Evolutionary conservation across 2,113 vertebrate species (phyloP).

Genomic region (Pseudopipra pipra): DNA sequence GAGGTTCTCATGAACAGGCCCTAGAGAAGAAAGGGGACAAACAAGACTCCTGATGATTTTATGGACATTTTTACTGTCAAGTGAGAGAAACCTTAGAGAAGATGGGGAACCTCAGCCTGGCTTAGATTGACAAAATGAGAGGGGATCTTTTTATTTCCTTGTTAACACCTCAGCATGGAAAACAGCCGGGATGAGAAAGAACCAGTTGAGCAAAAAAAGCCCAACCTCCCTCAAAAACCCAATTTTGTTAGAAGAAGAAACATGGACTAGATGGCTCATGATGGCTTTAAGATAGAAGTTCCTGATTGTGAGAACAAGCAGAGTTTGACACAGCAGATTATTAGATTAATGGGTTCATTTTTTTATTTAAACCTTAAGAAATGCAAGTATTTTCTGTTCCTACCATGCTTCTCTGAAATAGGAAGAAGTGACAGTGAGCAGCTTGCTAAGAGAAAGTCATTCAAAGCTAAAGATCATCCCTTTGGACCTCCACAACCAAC

Average conservation of each 20-base stretch:
- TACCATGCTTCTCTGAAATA: not conserved
- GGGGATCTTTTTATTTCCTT: not conserved
- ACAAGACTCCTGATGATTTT: not conserved
- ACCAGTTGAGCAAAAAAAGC: not conserved
- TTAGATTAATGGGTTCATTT: not conserved
- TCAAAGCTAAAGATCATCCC: not conserved
- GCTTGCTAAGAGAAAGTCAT: not conserved
- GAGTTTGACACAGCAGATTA: not conserved
- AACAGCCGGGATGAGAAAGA: not conserved
- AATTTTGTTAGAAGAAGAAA: not conserved
- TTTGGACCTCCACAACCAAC: not conserved
- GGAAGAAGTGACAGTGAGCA: not conserved
- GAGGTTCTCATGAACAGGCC: not conserved
- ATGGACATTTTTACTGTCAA: not conserved
- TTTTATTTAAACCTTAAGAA: not conserved
- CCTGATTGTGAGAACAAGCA: not conserved
- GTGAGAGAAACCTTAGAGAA: not conserved
- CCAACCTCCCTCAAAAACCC: rapidly evolving
- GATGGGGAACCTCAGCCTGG: not conserved
- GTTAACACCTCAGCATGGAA: not conserved
- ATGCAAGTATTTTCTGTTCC: not conserved
- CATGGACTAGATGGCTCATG: not conserved
- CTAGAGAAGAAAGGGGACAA: not conserved
- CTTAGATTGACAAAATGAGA: not conserved
- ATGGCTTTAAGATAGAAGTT: not conserved